Percentiles rank a stretch among this genome's conserved stretches.
Conservation (phyloP, 2,888 invertebrate species). For the Amphimallon solstitiale region DNA sequence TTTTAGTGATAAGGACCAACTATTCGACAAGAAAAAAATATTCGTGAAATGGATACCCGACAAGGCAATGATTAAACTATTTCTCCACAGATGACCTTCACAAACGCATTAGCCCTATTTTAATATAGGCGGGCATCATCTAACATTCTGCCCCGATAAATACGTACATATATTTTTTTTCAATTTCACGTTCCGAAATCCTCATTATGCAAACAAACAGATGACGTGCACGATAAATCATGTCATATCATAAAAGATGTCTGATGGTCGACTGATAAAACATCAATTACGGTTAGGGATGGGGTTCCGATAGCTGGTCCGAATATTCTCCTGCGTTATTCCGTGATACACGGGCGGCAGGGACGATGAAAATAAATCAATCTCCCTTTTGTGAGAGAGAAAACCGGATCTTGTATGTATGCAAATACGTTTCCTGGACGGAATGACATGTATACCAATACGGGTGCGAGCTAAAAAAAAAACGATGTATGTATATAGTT, state of each 20-base stretch:
- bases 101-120: no score
- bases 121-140: no score
- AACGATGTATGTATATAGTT: no score
- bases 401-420: slow-evolving; percentile 7
- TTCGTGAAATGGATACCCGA: no score
- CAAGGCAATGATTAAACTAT: no score
- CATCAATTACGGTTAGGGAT: slow-evolving; percentile 33
- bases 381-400: slow-evolving; percentile 9
- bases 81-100: no score
- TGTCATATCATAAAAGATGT: slow-evolving; percentile 17
- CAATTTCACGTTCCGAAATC: slow-evolving; percentile 5
- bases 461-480: no score
- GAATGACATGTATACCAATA: neutral
- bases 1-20: no score
- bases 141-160: no score
- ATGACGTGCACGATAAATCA: slow-evolving; percentile 2
- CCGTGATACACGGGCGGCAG: neutral
- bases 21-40: no score
- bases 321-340: neutral
- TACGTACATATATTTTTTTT: neutral
- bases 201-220: neutral
- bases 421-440: slow-evolving; percentile 6
- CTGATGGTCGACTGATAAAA: slow-evolving; percentile 30
- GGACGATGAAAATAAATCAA: slow-evolving; percentile 25
- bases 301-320: neutral